A percentile compares a stretch with the other conserved stretches of the same genome.
phyloP scores from a whole-genome alignment of 1,140 invertebrate species.

The Aricia agestis region DNA sequence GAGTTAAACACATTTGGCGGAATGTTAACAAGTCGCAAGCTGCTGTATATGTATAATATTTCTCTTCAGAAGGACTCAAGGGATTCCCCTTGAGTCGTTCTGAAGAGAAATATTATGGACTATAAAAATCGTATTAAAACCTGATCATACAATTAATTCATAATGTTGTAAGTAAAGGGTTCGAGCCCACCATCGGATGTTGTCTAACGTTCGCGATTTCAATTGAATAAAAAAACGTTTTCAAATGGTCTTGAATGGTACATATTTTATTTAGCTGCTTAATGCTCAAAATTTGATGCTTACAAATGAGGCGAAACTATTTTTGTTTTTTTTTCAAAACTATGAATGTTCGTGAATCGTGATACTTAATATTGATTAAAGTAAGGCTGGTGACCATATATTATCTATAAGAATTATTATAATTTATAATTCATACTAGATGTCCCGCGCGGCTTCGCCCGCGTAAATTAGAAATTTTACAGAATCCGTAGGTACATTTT shows the following conservation, averaged over 20 bases:
- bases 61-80: no score
- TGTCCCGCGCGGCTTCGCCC: no score
- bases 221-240: conserved; percentile 1
- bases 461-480: no score
- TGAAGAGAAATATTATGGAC: conserved; percentile 27
- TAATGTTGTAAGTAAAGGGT: conserved; percentile 33
- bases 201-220: conserved; percentile 36
- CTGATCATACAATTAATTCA: conserved; percentile 44
- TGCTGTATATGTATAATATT: conserved; percentile 13
- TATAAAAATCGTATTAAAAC: conserved; percentile 36
- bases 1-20: conserved; percentile 10
- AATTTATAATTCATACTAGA: no score
- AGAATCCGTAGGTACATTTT: no score
- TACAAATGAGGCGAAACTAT: neutral
- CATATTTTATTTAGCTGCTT: neutral
- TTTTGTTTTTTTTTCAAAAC: neutral
- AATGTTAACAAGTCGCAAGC: conserved; percentile 15
- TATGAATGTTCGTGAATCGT: no score
- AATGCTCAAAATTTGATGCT: neutral
- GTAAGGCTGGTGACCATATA: no score
- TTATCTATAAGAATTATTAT: no score
- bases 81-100: conserved; percentile 29
- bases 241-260: conserved; percentile 5
- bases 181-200: conserved; percentile 31
- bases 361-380: no score